These are phyloP conservation scores for Flabesymbios commensalis DNA, from an alignment of 2,888 invertebrate genomes.

Conservation along the genomic window DNA sequence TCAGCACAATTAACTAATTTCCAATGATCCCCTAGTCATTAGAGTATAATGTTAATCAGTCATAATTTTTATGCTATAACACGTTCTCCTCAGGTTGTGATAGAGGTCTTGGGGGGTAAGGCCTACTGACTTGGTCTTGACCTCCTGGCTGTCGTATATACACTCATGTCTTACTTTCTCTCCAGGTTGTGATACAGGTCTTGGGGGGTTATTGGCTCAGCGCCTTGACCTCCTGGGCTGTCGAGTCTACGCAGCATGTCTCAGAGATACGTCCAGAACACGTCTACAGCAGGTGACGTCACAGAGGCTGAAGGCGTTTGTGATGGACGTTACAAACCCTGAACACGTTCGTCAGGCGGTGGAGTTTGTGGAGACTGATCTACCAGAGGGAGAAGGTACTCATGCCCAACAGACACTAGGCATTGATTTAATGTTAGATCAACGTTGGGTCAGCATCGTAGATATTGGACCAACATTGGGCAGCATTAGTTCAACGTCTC, in stretches of 20 bases:
- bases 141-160: constrained; percentile 11
- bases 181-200: constrained; percentile 14
- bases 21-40: no score
- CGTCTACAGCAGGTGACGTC: constrained; percentile 16
- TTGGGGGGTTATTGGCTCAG: constrained; percentile 9
- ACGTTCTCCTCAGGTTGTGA: constrained; percentile 16
- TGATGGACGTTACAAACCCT: constrained; percentile 33
- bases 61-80: no score
- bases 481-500: no score
- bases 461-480: no score
- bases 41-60: no score
- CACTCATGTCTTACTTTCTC: no score
- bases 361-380: constrained; percentile 21
- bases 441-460: no score
- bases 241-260: constrained; percentile 18
- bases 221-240: constrained; percentile 10
- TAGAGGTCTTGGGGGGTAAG: constrained; percentile 6
- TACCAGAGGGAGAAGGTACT: constrained; percentile 39
- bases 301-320: constrained; percentile 21
- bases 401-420: no score
- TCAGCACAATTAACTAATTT: no score
- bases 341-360: constrained; percentile 31
- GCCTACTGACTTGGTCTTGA: constrained; percentile 10
- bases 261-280: constrained; percentile 10
- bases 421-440: no score